phyloP scores from a whole-genome alignment of 1,140 invertebrate species.

The Polypedilum pembai region DNA sequence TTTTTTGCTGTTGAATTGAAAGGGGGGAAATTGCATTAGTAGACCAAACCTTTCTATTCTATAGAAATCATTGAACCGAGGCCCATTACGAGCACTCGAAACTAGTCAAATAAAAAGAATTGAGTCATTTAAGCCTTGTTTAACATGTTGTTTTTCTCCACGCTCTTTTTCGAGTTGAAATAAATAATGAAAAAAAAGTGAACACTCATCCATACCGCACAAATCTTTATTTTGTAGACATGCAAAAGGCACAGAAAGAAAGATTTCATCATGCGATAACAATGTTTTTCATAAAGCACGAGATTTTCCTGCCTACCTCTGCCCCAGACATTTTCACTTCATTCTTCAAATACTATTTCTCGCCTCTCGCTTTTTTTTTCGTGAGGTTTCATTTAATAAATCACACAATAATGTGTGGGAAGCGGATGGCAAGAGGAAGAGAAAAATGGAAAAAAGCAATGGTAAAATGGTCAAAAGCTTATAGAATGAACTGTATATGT shows the following conservation, averaged over 20 bases:
- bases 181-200: neutral
- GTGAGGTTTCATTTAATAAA: neutral
- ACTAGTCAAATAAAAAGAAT: slow-evolving; percentile 15
- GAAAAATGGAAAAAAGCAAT: neutral
- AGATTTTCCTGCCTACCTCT: neutral
- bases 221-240: neutral
- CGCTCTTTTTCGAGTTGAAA: neutral
- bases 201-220: neutral
- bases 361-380: neutral
- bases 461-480: neutral
- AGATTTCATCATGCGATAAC: neutral
- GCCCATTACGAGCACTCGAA: neutral
- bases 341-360: neutral
- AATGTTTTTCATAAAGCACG: neutral
- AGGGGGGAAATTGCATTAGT: too few species aligned
- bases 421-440: neutral
- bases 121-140: slow-evolving; percentile 24
- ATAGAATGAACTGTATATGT: too few species aligned
- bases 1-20: too few species aligned
- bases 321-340: neutral
- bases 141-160: slow-evolving; percentile 18
- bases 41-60: too few species aligned
- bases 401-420: neutral
- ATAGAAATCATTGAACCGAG: neutral
- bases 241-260: neutral